Base-by-base conservation (phyloP, 2,797 vertebrate genomes). In the Avahi laniger region DNA sequence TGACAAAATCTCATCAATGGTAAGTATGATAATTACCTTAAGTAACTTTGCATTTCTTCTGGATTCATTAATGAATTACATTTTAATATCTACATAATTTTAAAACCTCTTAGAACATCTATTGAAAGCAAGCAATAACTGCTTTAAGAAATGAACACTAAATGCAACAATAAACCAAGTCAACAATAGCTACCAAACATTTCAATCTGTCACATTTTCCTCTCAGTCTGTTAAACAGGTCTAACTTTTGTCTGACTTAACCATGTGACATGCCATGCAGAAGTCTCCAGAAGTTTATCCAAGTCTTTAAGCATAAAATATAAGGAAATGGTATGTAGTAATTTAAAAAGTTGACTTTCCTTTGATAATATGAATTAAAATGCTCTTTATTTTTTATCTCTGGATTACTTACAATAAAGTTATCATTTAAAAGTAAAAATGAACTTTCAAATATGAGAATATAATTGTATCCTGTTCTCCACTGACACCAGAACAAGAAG, bases 61-160 rank as follows among this genome's bases (percentile, higher is more conserved):
- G 35, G 17, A 79, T 63, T 95, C 43, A 63, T 52, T 91, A 84
- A 54, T n/a, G 59, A 81, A 46, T 90, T 61, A 54, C 5, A 48
- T 95, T 81, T 95, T 86, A 96, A 63, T 54, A 80, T 14, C 48
- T 81, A 28, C 6, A 50, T 63, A 43, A 90, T 75, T 82, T 94
- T 50, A 86, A 91, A 91, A 61, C 4, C 28, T 63, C 52, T 92
- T 76, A 65, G 43, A 76, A 93, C 2, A 93, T 10, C 54, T 63
- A 93, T 48, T 59, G 80, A 91, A 83, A 95, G 43, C 54, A 91
- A 88, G 26, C 7, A 81, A 35, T 48, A 38, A 76, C 24, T 81
- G 12, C 59, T 80, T 90, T 83, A 81, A 81, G 5, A 20, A 46
- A 78, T 11, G 38, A 65, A 63, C 50, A 0, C 54, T 50, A 76